Conservation (phyloP, 2,797 vertebrate species). For the Poeciliopsis infans region DNA sequence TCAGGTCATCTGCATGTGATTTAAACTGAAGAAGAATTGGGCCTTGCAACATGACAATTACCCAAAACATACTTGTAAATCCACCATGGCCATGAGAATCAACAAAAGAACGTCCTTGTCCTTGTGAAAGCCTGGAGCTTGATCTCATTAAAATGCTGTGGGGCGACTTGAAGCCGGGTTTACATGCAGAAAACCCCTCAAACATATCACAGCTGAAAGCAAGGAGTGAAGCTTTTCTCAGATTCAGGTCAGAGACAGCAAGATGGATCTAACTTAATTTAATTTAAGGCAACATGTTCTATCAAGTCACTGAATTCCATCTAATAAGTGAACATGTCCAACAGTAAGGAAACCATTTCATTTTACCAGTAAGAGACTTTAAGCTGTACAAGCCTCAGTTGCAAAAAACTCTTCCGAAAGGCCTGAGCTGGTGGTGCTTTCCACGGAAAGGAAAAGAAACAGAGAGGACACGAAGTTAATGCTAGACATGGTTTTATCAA, state of each 20-base stretch:
- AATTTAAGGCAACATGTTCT: not conserved
- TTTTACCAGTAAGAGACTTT: not conserved
- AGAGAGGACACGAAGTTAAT: not conserved
- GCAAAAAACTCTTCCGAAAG: not conserved
- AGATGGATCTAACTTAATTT: not conserved
- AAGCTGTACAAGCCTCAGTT: not conserved
- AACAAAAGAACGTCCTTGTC: not conserved
- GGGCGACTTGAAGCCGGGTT: not conserved
- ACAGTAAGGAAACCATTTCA: not conserved
- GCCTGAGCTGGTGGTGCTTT: not conserved
- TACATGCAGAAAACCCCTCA: not conserved
- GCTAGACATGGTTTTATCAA: not conserved
- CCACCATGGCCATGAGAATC: not conserved
- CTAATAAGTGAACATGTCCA: not conserved
- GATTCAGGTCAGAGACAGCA: not conserved
- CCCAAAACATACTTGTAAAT: not conserved
- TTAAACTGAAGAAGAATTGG: not conserved
- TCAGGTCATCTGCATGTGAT: not conserved
- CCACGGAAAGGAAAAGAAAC: not conserved
- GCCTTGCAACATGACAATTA: not conserved
- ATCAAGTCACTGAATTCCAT: not conserved
- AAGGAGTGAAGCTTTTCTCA: not conserved
- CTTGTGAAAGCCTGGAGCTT: not conserved
- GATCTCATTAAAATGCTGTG: not conserved
- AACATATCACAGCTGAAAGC: not conserved